Base-by-base conservation (phyloP, 2,113 vertebrate species). In the Rhinoderma darwinii region DNA sequence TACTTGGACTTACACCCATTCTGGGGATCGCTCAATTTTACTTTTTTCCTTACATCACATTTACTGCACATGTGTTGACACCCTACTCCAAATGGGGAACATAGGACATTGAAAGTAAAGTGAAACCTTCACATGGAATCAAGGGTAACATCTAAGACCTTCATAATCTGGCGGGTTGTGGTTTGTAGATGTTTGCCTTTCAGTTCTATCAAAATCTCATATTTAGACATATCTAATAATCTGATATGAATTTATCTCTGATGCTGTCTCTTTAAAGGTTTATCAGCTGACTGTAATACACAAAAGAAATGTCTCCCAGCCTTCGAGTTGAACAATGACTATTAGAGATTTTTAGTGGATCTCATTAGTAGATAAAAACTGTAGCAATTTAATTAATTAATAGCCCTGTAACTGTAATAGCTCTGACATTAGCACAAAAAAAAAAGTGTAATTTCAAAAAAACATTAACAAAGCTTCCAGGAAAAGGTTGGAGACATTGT, bases 321-420 rank as follows among this genome's bases (percentile, higher is more conserved):
- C 39, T 44, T 27, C 3, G 1, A 51, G 61, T 30, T 35, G 61
- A 68, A 83, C 39, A 68, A 83, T 83, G 81, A 44, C 61, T 83
- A 83, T 83, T 47, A 83, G 61, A 68, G 61, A 83, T 83, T 83
- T 70, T 83, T 83, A 83, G 81, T 50, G 61, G 63, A 83, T 83
- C 63, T 83, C 81, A 70, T 83, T 83, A 83, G 81, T 47, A 83
- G 81, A 83, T 83, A 83, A 47, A 82, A 83, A 83, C n/a, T 44
- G 27, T 22, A 35, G 63, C 56, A 47, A 83, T 83, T 70, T 51
- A 10, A 8, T 11, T 68, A 44, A 83, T 83, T 70, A 83, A 83
- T 83, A 70, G 81, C 41, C 63, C 27, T 63, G 61, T n/a, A 83
- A 68, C 27, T 37, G 22, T 66, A 83, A 83, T 70, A 32, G 61